Evolutionary conservation across 2,113 vertebrate species (phyloP).

Genomic region (Trematocara unimaculatum): DNA sequence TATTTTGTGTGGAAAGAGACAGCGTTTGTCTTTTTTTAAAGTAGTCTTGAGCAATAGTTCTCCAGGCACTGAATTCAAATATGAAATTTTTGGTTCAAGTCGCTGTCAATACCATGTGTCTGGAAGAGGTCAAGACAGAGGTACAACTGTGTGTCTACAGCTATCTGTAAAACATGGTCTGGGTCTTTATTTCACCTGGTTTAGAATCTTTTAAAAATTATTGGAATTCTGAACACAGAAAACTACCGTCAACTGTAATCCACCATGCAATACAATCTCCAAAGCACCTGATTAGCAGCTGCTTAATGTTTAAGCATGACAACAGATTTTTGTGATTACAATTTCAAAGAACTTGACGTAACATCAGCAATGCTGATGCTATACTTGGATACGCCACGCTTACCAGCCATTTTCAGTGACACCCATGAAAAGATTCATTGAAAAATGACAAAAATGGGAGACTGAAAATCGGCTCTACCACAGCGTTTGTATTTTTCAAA

Average conservation of each 20-base stretch:
- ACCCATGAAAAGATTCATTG: rapidly evolving
- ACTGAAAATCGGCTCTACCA: background rate
- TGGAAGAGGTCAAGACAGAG: background rate
- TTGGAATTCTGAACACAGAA: background rate
- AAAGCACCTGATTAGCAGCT: background rate
- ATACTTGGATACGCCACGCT: background rate
- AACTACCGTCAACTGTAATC: background rate
- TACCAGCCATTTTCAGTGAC: background rate
- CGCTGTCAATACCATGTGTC: background rate
- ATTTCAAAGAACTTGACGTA: background rate
- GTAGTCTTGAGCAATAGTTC: background rate
- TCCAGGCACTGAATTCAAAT: background rate
- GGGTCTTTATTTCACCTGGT: background rate
- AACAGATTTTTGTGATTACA: background rate
- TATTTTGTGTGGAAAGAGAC: background rate
- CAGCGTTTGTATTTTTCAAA: background rate
- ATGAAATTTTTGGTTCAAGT: background rate
- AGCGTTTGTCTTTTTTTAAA: background rate
- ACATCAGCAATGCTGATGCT: background rate
- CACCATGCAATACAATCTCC: background rate
- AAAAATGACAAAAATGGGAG: background rate
- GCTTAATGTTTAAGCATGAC: background rate
- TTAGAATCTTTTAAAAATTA: background rate
- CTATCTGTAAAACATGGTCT: background rate
- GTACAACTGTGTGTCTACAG: background rate